Base-by-base conservation (phyloP, 2,797 vertebrate species). In the Lepidocolaptes lacrymiger region DNA sequence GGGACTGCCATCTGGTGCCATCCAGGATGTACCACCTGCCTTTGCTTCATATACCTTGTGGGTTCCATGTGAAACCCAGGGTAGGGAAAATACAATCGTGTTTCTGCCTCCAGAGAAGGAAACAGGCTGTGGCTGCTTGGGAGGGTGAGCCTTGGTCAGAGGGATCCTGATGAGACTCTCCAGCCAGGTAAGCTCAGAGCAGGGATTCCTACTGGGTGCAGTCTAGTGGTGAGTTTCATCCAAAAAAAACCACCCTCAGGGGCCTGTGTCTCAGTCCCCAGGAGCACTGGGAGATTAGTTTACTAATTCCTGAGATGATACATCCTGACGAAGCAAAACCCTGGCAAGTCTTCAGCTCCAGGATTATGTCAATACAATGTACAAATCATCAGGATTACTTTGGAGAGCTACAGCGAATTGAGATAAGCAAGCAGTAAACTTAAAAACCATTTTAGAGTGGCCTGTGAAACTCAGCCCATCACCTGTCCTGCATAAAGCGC, bases 111-210 rank as follows among this genome's bases (percentile, higher is more conserved):
- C 26, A 3, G 56, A 21, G 27, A 58, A 63, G 56, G 68, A 61
- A 59, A 41, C 0, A 0, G 1, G 6, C 30, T 12, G 20, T 0
- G 0, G 34, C 26, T 55, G 58, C 26, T 49, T 1, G 8, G 10
- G 22, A 23, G 39, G 41, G 32, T 13, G 26, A n/a, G 34, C 21
- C 32, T 48, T 22, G 14, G 48, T 30, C 54, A 61, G 55, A 61
- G 52, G 19, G 8, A 21, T 49, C 39, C 34, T 2, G 1, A 17
- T 59, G 43, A 19, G 71, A 41, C 32, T 41, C 61, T 18, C 37
- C 66, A 24, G 32, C 14, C 2, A 7, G 11, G 30, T 21, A 15
- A 61, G 39, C 51, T 9, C n/a, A 7, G 27, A 4, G 52, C 3
- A 3, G 41, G 34, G 28, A n/a, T 30, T 24, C 1, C 3, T 3